Evolutionary conservation across 1,140 invertebrate species (phyloP).

Genomic region (Ridgeia piscesae): DNA sequence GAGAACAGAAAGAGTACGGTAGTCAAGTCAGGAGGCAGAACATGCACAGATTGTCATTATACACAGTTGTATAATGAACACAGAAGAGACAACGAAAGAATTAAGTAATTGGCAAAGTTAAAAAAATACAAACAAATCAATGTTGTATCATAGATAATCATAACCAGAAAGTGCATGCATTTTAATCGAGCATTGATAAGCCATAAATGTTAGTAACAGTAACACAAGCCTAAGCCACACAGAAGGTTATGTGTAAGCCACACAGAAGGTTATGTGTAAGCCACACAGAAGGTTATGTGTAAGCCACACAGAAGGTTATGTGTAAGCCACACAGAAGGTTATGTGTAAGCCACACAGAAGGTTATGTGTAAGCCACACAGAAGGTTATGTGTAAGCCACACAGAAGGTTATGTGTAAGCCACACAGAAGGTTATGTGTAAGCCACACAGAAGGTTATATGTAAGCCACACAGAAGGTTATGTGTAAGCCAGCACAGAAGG

Average conservation of each 20-base stretch:
- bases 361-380: background rate
- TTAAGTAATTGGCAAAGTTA: background rate
- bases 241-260: background rate
- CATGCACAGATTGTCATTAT: background rate
- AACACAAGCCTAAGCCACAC: background rate
- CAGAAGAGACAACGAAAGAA: background rate
- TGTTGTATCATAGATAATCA: background rate
- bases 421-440: too few species aligned
- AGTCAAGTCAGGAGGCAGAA: background rate
- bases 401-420: background rate
- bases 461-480: background rate
- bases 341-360: too few species aligned
- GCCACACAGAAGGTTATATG: background rate
- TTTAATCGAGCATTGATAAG: background rate
- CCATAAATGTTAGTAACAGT: background rate
- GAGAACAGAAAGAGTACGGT: background rate
- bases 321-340: background rate
- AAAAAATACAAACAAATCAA: background rate
- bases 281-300: too few species aligned
- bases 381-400: background rate
- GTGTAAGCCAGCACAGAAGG: too few species aligned
- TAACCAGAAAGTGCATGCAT: background rate
- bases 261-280: background rate
- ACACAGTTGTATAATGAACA: background rate
- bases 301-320: background rate